phyloP scores from a whole-genome alignment of 1,140 invertebrate genomes.

The Patella vulgata region DNA sequence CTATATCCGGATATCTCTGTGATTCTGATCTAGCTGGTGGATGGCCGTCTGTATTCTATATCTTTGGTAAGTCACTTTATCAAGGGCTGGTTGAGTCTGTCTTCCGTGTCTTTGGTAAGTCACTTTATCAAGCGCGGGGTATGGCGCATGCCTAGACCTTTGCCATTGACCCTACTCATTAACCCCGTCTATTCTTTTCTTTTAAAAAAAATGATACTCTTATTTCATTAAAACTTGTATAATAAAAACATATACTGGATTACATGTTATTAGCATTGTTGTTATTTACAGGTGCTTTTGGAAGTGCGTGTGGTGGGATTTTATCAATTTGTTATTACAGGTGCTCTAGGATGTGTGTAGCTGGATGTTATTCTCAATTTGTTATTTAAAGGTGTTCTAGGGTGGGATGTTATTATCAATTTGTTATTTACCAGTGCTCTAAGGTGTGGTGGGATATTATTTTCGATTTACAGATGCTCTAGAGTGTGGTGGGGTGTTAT shows the following conservation, averaged over 20 bases:
- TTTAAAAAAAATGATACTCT: not conserved
- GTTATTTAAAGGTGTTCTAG: no score
- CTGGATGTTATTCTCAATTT: no score
- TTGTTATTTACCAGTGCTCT: no score
- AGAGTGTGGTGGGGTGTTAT: no score
- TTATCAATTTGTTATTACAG: no score
- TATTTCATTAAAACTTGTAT: no score
- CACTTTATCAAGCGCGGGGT: not conserved
- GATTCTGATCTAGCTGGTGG: slow-evolving; percentile 69
- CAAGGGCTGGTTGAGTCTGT: not conserved
- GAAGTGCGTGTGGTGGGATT: no score
- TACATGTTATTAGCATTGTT: not conserved
- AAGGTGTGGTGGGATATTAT: no score
- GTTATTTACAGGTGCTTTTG: slow-evolving; percentile 1
- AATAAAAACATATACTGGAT: not conserved
- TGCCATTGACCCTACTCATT: not conserved
- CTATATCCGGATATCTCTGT: slow-evolving; percentile 62
- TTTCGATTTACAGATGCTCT: slow-evolving; percentile 33
- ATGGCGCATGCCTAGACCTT: not conserved
- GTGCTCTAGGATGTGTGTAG: no score
- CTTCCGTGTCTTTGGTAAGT: slow-evolving; percentile 80
- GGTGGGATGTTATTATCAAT: no score
- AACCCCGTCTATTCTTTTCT: not conserved
- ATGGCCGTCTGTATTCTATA: slow-evolving; percentile 91
- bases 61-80: slow-evolving; percentile 74